phyloP scores from a whole-genome alignment of 2,797 vertebrate species.

The Falco peregrinus region DNA sequence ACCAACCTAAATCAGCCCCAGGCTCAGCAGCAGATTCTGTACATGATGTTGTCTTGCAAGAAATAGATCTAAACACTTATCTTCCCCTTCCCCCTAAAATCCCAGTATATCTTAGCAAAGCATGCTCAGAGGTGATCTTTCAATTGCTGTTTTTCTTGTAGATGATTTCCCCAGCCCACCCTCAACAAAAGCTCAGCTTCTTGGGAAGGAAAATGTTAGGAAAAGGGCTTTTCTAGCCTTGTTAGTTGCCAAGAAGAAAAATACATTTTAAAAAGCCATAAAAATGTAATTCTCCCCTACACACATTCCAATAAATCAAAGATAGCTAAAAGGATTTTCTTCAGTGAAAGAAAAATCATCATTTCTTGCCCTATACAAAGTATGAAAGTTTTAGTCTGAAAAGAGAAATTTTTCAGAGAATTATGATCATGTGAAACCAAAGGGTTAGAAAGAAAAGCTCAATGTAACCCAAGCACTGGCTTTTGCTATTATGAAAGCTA shows the following conservation, averaged over 20 bases:
- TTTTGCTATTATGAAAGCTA: constrained; percentile 56
- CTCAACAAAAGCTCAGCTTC: not conserved
- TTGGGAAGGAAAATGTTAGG: constrained; percentile 14
- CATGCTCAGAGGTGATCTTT: not conserved
- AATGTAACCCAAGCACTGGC: constrained; percentile 30
- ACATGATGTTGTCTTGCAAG: not conserved
- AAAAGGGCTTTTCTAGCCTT: constrained; percentile 42
- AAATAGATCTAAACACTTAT: not conserved
- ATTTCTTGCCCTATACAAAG: constrained; percentile 58
- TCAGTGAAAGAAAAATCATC: constrained; percentile 60
- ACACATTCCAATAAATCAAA: constrained; percentile 65
- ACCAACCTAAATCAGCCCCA: not conserved
- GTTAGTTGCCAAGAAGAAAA: constrained; percentile 67
- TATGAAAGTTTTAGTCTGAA: constrained; percentile 53
- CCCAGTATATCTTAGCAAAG: not conserved
- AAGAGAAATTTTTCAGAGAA: constrained; percentile 40
- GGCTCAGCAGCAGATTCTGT: not conserved
- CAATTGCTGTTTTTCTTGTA: not conserved
- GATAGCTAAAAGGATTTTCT: constrained; percentile 71
- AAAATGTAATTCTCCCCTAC: constrained; percentile 60
- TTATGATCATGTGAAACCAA: constrained; percentile 52
- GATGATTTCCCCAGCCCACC: not conserved
- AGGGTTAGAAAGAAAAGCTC: constrained; percentile 54
- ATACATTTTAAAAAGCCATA: constrained; percentile 64
- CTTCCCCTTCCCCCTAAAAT: not conserved